Base-by-base conservation (phyloP, 2,888 invertebrate genomes). In the Drosophila nr. fundita region DNA sequence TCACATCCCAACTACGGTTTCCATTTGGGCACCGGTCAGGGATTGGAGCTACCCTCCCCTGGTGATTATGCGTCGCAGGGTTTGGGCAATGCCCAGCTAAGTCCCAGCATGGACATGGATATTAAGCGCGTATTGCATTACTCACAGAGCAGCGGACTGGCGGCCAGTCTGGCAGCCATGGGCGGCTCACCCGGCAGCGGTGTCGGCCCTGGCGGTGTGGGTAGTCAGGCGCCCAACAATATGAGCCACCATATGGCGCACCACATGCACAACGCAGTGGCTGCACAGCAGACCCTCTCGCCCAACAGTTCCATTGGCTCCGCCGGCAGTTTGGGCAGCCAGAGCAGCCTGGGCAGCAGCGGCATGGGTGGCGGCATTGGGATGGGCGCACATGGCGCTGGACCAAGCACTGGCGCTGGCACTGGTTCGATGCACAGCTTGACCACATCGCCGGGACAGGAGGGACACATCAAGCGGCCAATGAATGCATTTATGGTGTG, bases 401-500 rank as follows among this genome's bases (percentile, higher is more conserved):
- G 68, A 21, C n/a, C 50, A n/a, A 62, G 68, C 34, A 4, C 59
- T 2, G 69, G 68, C 8, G 55, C 63, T 15, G 67, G 68, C 52
- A 70, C 74, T 32, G 74, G 82, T 2, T 66, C 78, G 21, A 82
- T 81, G 70, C 91, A 91, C 69, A 89, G 90, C 45, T 83, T 92
- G 83, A 83, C 91, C 54, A 92, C 92, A 15, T 92, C 93, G 1
- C 93, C 93, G 0, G 93, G 93, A 0, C 93, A 93, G 74, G 96
- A 96, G 86, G 96, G 95, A 13, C 98, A 98, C 93, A 98, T 99
- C 91, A 99, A 99, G 93, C 94, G 99, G 27, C 99, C 99, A 3
- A 99, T 99, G 99, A 99, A 99, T 94, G 98, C 99, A 0, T 99
- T 99, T 94, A 99, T 99, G 98, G 98, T 93, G 15, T 98, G 98